Base-by-base conservation (phyloP, 2,797 vertebrate genomes). In the Microctenopoma lineatum region DNA sequence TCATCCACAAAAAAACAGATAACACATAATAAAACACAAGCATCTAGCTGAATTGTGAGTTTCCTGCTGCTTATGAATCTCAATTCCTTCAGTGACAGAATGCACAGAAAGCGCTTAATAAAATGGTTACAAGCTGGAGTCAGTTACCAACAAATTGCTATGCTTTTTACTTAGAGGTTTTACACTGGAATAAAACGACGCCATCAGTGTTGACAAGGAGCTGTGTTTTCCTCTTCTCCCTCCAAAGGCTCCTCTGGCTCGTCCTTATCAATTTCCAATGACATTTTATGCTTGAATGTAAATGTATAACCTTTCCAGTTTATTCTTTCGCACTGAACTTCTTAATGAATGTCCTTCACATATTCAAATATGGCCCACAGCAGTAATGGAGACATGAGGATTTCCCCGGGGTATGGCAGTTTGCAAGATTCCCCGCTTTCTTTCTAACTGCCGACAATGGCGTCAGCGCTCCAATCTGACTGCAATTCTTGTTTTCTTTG, bases 401-500 rank as follows among this genome's bases (percentile, higher is more conserved):
- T 90, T 90, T 87, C 91, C 89, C 90, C 41, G 0, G 84, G 84
- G 91, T 70, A 21, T 2, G 59, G 65, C 79, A 81, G 75, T 91
- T 89, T 84, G 83, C 78, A 56, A 84, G 73, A 88, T 83, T 79
- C 84, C 71, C 71, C 4, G 73, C 81, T 77, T 79, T 79, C 73
- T 85, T 83, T 83, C 79, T 64, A 79, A 83, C 72, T 83, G 78
- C 80, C 62, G 83, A 90, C 89, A 89, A 88, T 89, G 74, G 81
- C 71, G 29, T 66, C 87, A 71, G 77, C 54, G 46, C 83, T 84
- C 79, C 87, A 86, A 85, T 90, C 83, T 82, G 71, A 90, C 84
- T 86, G 84, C 79, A 85, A 86, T 89, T 87, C 84, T 73, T 89
- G 75, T 90, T 88, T 85, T 87, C 91, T 93, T 94, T 93, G 88